These are phyloP conservation scores for Daphoenositta chrysoptera DNA, from an alignment of 2,113 vertebrate genomes.

Conservation along the genomic window DNA sequence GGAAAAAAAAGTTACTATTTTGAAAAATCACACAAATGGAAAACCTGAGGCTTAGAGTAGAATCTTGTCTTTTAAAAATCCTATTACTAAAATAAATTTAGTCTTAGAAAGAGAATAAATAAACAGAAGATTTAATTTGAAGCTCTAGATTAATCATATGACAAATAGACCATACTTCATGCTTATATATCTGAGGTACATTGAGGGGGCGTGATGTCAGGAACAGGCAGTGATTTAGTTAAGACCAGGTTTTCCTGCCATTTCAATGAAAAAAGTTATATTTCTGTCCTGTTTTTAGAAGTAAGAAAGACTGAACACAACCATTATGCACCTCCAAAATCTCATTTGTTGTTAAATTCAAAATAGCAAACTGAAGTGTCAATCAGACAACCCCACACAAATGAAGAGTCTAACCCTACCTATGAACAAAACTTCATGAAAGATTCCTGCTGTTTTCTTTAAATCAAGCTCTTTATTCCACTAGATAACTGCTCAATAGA, in stretches of 20 bases:
- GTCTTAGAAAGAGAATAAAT: background rate
- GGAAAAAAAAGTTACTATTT: background rate
- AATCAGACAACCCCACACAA: background rate
- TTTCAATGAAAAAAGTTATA: background rate
- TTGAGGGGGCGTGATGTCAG: fast-evolving
- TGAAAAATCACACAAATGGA: background rate
- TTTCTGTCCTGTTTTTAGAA: background rate
- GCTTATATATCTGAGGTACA: background rate
- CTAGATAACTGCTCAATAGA: background rate
- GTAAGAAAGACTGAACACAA: background rate
- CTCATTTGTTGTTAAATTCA: background rate
- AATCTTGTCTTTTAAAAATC: background rate
- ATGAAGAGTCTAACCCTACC: background rate
- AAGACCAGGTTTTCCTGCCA: background rate
- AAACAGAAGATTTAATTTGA: background rate
- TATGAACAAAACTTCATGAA: background rate
- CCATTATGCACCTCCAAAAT: background rate
- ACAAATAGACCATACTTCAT: background rate
- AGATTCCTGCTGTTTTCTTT: background rate
- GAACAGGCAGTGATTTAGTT: background rate
- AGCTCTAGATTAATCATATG: background rate
- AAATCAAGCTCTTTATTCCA: background rate
- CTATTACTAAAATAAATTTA: background rate
- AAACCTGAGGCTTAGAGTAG: background rate
- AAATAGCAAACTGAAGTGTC: background rate